A percentile compares a stretch with the other conserved stretches of the same genome.
These are phyloP conservation scores for Urocolius indicus DNA, from an alignment of 2,113 vertebrate species.

Conservation along the genomic window DNA sequence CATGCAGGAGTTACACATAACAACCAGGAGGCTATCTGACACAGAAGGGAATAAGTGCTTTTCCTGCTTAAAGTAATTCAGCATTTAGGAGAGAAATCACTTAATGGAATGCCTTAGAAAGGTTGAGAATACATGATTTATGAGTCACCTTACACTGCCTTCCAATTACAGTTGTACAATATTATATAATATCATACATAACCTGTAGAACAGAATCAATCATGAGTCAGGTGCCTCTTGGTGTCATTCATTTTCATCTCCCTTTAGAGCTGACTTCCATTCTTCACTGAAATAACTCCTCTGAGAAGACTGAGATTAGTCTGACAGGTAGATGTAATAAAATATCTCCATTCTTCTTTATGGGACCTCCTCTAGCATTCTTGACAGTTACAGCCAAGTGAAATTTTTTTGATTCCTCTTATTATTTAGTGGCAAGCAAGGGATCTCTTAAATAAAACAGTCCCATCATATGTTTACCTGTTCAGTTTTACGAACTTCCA, in stretches of 20 bases:
- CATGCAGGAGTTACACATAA: not conserved
- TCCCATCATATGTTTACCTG: not conserved
- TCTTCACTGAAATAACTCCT: not conserved
- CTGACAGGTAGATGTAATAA: not conserved
- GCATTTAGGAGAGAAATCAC: not conserved
- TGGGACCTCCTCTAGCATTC: not conserved
- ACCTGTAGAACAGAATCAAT: not conserved
- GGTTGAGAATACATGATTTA: not conserved
- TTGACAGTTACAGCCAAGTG: not conserved
- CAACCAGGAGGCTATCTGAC: not conserved
- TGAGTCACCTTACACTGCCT: constrained; percentile 9
- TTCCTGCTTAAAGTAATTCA: not conserved
- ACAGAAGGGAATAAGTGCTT: not conserved
- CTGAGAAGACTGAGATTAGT: not conserved
- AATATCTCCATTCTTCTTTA: not conserved
- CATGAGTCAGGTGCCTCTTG: not conserved
- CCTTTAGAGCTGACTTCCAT: not conserved
- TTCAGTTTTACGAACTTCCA: not conserved
- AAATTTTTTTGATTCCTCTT: not conserved
- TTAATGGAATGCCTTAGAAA: not conserved
- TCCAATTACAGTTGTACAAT: not conserved
- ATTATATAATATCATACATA: not conserved
- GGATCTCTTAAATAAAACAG: not conserved
- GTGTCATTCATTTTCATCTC: not conserved
- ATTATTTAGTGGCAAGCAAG: not conserved